Conservation (phyloP, 2,888 invertebrate genomes). For the Cantharis nigra region DNA sequence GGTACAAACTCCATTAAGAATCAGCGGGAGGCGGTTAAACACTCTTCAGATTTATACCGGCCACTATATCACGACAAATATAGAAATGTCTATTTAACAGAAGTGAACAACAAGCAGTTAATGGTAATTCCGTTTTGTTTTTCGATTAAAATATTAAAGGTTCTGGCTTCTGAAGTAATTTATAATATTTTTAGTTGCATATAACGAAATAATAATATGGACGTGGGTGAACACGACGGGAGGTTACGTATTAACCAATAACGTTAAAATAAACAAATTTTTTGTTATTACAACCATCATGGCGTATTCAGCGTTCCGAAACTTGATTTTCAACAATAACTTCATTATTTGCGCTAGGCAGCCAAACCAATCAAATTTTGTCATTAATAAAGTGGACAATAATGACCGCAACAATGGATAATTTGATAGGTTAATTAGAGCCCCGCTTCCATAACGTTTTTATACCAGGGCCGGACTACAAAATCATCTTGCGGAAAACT, state of each 20-base stretch:
- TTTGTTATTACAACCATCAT: conserved; percentile 8
- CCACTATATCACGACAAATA: conserved; percentile 21
- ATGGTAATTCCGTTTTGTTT: not conserved
- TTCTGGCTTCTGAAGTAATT: not conserved
- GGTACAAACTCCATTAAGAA: conserved; percentile 44
- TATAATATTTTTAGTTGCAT: not conserved
- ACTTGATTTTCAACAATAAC: conserved; percentile 43
- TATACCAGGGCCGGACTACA: not conserved
- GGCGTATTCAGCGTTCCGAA: conserved; percentile 38
- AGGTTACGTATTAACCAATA: not conserved
- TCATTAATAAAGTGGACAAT: conserved; percentile 41
- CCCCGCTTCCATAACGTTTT: conserved; percentile 40
- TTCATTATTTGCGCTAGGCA: conserved; percentile 46
- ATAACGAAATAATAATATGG: not conserved
- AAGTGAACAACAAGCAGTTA: conserved; percentile 20
- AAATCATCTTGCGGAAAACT: not conserved
- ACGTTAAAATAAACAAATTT: conserved; percentile 3
- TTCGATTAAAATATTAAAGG: not conserved
- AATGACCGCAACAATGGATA: conserved; percentile 42
- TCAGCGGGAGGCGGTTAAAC: conserved; percentile 45
- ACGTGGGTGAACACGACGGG: not conserved
- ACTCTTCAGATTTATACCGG: conserved; percentile 33
- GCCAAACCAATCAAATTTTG: conserved; percentile 39
- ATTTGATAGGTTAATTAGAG: conserved; percentile 43
- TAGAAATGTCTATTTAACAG: conserved; percentile 17